Evolutionary conservation across 1,140 invertebrate species (phyloP), one percentile per base, ranked within the genome.

Genomic region (Lepidotrigona ventralis): DNA sequence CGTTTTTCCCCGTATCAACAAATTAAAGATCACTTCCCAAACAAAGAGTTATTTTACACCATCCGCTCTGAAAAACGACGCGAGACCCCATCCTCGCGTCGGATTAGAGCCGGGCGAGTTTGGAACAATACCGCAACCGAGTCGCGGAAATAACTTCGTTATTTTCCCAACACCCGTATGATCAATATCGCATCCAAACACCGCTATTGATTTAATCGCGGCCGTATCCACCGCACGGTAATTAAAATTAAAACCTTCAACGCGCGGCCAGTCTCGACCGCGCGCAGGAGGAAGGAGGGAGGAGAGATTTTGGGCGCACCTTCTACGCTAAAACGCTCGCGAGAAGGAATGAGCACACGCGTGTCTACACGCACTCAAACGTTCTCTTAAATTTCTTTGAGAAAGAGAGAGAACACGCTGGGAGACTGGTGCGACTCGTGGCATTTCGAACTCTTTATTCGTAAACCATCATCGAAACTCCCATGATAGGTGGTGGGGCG

Each of bases 151-250:
- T 80, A 84, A 84, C 76, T 81, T 84, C 83, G 78, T 84, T 84
- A 81, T 84, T 84, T 84, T 84, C 78, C 77, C 83, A 84, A 84
- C 71, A 74, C 83, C 83, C 83, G 83, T 81, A 84, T 84, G 82
- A 79, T 79, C 82, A 12, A 79, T 79, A 83, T 83, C 81, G 29
- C 70, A 79, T 72, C 76, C 82, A 83, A 83, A 83, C 82, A 72
- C 51, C 82, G 76, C 56, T 84, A 77, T 83, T 86, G 85, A 86
- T 79, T 86, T 82, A 84, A 75, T 86, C 81, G 80, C 54, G 81
- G 64, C 51, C 46, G 75, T 78, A 66, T 83, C 68, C 82, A 79
- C 69, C 82, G 77, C 82, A 51, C 77, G 58, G 68, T 79, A 79
- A 83, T 83, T 83, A 83, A 83, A 83, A 83, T 79, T 79, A 79